Percentiles rank a stretch among this genome's conserved stretches.
These are phyloP conservation scores for Drosophila lacteicornis DNA, from an alignment of 1,140 invertebrate species.

Conservation along the genomic window DNA sequence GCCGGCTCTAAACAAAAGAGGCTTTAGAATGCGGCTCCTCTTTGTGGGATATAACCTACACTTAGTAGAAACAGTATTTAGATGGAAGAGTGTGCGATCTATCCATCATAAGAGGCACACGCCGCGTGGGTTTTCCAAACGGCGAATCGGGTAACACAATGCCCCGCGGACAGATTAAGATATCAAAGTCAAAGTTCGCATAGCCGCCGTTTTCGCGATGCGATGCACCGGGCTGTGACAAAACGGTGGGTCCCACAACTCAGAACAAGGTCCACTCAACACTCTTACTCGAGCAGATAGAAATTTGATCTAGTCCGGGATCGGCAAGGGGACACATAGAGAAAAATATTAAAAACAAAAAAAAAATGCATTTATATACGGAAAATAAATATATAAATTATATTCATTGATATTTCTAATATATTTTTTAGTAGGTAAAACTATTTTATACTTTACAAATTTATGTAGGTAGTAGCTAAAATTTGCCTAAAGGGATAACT, in stretches of 20 bases:
- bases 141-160: constrained; percentile 66
- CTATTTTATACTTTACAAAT: too few relatives aligned
- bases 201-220: constrained; percentile 56
- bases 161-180: constrained; percentile 71
- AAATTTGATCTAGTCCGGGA: constrained; percentile 59
- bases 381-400: neutral
- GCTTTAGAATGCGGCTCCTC: constrained; percentile 66
- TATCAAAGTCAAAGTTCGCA: constrained; percentile 80
- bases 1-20: constrained; percentile 58
- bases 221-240: constrained; percentile 75
- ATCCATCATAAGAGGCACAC: constrained; percentile 72
- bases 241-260: constrained; percentile 54
- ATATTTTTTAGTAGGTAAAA: too few relatives aligned
- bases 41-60: constrained; percentile 48
- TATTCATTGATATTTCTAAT: neutral
- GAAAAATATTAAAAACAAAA: neutral
- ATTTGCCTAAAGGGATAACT: too few relatives aligned
- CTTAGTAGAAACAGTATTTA: constrained; percentile 3
- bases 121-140: constrained; percentile 48
- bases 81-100: constrained; percentile 20
- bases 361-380: neutral
- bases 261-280: constrained; percentile 38
- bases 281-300: constrained; percentile 64
- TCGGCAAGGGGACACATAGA: constrained; percentile 1
- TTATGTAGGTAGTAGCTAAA: too few relatives aligned